Percentiles rank a stretch among this genome's conserved stretches.
Evolutionary conservation across 2,113 vertebrate species (phyloP).

Genomic region (Aldabrachelys gigantea): DNA sequence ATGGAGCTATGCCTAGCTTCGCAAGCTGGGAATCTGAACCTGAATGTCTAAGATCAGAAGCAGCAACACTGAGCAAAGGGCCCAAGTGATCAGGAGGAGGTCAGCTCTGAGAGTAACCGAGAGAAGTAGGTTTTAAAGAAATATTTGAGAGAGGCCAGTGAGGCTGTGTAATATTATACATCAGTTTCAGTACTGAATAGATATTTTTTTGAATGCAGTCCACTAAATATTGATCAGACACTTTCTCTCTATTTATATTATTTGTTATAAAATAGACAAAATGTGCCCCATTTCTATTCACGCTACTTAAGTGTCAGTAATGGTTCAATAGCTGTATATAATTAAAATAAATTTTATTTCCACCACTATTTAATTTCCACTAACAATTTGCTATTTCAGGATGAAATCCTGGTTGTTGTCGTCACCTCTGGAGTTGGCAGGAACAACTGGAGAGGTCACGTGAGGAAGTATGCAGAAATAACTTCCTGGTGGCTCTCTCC

Average conservation of each 20-base stretch:
- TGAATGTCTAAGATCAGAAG: not conserved
- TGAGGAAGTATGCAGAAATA: not conserved
- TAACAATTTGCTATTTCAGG: not conserved
- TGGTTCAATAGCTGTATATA: not conserved
- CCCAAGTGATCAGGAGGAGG: rapidly evolving
- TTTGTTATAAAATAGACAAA: not conserved
- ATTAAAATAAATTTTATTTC: not conserved
- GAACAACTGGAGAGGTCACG: not conserved
- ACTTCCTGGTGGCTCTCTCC: not conserved
- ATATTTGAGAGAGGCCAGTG: not conserved
- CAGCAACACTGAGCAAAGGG: not conserved
- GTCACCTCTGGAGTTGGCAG: rapidly evolving
- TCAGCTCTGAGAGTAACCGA: not conserved
- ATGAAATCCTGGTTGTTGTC: not conserved
- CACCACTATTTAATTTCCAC: not conserved
- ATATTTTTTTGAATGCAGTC: not conserved
- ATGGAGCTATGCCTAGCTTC: not conserved
- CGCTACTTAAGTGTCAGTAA: not conserved
- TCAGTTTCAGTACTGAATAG: not conserved
- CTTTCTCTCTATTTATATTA: not conserved
- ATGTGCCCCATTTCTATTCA: not conserved
- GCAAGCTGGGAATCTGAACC: not conserved
- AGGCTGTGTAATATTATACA: not conserved
- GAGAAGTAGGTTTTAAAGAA: rapidly evolving
- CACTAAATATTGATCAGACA: not conserved